Percentiles rank a stretch among this genome's conserved stretches.
These are phyloP conservation scores for Cryptus viduatorius DNA, from an alignment of 2,888 invertebrate genomes.

Conservation along the genomic window DNA sequence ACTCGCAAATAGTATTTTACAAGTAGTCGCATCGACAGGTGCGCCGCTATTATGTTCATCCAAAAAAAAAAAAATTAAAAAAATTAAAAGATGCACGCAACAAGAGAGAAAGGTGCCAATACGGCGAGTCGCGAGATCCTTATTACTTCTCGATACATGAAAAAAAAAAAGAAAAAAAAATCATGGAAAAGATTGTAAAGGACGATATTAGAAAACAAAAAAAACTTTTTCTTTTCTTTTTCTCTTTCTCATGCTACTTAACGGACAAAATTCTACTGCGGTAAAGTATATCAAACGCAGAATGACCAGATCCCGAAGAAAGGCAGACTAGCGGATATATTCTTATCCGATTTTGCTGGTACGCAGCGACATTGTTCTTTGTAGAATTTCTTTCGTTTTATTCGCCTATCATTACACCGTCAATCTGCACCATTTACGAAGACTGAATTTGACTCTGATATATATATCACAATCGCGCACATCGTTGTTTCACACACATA, in stretches of 20 bases:
- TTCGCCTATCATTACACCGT: conserved; percentile 20
- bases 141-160: neutral
- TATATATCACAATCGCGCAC: conserved; percentile 43
- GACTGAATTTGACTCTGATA: conserved; percentile 19
- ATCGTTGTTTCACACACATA: neutral
- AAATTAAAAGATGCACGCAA: neutral
- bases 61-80: neutral
- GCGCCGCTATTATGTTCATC: neutral
- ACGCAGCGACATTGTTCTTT: conserved; percentile 77
- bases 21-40: neutral
- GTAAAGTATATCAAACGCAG: conserved; percentile 92
- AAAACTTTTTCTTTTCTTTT: conserved; percentile 80
- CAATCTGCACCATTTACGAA: conserved; percentile 1
- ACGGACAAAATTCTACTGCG: conserved; percentile 80
- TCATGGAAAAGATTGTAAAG: conserved; percentile 25
- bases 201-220: conserved; percentile 46
- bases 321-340: conserved; percentile 94
- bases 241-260: conserved; percentile 87
- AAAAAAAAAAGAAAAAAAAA: conserved; percentile 23
- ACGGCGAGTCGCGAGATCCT: conserved; percentile 1
- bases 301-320: conserved; percentile 91
- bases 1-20: neutral
- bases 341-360: conserved; percentile 93
- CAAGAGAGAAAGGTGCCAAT: conserved; percentile 28
- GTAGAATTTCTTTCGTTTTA: conserved; percentile 66